phyloP scores from a whole-genome alignment of 1,140 invertebrate genomes.

The Tetramorium alpestre region DNA sequence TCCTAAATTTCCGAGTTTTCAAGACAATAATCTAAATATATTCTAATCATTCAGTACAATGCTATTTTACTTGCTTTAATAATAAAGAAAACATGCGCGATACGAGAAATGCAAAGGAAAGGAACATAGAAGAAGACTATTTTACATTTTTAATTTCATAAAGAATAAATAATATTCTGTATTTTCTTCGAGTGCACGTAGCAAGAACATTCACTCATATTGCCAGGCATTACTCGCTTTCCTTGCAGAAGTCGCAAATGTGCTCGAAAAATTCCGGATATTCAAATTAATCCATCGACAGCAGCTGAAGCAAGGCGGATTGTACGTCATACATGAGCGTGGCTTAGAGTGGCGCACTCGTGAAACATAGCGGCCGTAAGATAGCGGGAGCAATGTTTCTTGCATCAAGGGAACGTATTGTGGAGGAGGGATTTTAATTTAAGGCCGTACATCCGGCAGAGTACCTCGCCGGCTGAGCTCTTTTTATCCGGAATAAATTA shows the following conservation, averaged over 20 bases:
- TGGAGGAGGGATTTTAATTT: constrained; percentile 52
- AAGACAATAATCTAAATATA: not conserved
- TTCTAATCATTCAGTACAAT: not conserved
- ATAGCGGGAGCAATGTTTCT: constrained; percentile 53
- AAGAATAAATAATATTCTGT: not conserved
- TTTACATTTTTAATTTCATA: constrained; percentile 12
- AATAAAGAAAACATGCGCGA: not conserved
- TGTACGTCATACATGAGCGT: constrained; percentile 27
- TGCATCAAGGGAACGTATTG: constrained; percentile 43
- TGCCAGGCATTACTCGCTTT: not conserved
- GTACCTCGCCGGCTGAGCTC: constrained; percentile 64
- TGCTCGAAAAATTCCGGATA: not conserved
- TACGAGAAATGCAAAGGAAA: not conserved
- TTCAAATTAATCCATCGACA: constrained; percentile 56
- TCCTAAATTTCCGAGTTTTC: too few relatives aligned
- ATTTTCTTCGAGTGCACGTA: not conserved
- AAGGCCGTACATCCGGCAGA: constrained; percentile 54
- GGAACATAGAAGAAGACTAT: not conserved
- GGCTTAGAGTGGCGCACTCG: constrained; percentile 19
- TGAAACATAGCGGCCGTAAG: constrained; percentile 27
- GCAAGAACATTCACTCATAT: not conserved
- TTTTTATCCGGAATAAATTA: constrained; percentile 81
- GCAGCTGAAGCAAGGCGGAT: constrained; percentile 25
- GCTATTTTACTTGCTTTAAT: not conserved
- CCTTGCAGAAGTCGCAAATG: constrained; percentile 31